Conservation (phyloP, 2,113 vertebrate species). For the Eudorcas thomsonii region DNA sequence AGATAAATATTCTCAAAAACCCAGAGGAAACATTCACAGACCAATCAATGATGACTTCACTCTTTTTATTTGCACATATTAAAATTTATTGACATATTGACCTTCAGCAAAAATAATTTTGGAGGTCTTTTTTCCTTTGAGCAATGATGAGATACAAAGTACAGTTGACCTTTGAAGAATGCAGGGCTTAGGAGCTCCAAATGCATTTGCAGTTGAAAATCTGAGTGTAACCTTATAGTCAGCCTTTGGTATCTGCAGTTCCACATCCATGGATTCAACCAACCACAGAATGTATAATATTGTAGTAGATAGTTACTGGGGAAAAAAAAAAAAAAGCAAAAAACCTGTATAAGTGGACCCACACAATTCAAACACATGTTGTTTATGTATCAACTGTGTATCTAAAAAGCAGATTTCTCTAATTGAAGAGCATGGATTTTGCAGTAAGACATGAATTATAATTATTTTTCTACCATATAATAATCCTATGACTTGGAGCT, state of each 20-base stretch:
- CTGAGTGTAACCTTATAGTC: background rate
- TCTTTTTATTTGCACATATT: background rate
- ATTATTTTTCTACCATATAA: background rate
- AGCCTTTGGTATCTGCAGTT: background rate
- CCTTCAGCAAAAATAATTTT: background rate
- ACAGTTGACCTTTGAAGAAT: background rate
- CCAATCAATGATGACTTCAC: background rate
- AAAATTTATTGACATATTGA: background rate
- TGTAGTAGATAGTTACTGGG: background rate
- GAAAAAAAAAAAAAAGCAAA: background rate
- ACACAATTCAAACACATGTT: background rate
- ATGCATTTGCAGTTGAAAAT: too few species aligned
- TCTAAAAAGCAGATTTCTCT: background rate
- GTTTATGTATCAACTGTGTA: too few species aligned
- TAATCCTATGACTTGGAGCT: background rate
- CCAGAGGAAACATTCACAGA: background rate
- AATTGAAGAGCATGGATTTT: background rate
- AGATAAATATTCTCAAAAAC: background rate
- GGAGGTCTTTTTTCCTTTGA: background rate
- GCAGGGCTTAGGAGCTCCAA: background rate
- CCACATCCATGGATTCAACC: background rate
- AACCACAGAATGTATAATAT: rapidly evolving
- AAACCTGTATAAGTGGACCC: background rate
- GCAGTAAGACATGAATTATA: background rate
- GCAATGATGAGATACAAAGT: background rate